Percentiles rank a stretch among this genome's conserved stretches.
Conservation (phyloP, 2,888 invertebrate species). For the Brachyopa scutellaris region DNA sequence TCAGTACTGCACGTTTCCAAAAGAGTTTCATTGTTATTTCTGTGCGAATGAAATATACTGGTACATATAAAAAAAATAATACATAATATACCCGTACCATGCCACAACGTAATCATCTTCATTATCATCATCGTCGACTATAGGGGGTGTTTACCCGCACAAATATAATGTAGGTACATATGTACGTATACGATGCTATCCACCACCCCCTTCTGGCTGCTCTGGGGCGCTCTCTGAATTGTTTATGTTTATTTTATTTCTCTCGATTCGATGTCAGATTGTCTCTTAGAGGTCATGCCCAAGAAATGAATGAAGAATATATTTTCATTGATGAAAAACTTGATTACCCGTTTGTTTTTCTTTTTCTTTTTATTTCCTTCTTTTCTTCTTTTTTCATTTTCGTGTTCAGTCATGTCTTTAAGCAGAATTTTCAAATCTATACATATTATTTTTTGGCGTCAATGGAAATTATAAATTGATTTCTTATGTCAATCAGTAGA, state of each 20-base stretch:
- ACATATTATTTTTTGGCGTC: no score
- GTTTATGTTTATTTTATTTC: conserved; percentile 69
- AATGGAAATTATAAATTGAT: neutral
- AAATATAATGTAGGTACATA: no score
- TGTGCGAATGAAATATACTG: neutral
- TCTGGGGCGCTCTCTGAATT: conserved; percentile 45
- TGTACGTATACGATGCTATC: conserved; percentile 14
- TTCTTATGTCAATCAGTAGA: neutral
- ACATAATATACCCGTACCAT: conserved; percentile 28
- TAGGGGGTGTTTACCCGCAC: conserved; percentile 25
- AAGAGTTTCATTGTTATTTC: conserved; percentile 63
- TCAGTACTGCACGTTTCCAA: conserved; percentile 50
- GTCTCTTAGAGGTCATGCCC: conserved; percentile 72
- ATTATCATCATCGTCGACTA: conserved; percentile 34
- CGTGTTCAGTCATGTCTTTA: conserved; percentile 24
- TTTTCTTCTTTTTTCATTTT: neutral
- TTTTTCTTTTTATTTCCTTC: neutral
- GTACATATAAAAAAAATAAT: conserved; percentile 4
- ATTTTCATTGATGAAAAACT: conserved; percentile 67
- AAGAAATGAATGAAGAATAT: conserved; percentile 63
- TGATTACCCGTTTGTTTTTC: conserved; percentile 35
- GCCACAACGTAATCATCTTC: no score
- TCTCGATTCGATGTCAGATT: conserved; percentile 62
- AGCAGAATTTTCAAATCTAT: no score
- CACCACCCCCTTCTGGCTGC: conserved; percentile 24